phyloP scores from a whole-genome alignment of 2,113 vertebrate genomes.

The Mormyrus iriodes region DNA sequence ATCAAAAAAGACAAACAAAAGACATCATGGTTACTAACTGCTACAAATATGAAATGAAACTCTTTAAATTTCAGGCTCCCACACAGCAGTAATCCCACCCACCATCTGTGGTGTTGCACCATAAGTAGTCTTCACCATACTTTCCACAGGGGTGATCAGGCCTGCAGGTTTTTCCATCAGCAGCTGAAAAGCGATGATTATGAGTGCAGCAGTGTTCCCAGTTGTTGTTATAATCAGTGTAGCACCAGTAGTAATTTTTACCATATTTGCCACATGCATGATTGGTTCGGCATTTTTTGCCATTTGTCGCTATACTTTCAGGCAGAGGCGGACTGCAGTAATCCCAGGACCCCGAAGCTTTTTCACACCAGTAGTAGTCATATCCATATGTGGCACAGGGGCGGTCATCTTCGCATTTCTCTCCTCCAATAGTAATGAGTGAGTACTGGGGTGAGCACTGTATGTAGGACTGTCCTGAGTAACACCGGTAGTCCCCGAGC shows the following conservation, averaged over 20 bases:
- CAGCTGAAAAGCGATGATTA: background rate
- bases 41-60: background rate
- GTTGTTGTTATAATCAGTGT: background rate
- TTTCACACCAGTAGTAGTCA: too few relatives aligned
- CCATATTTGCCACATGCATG: background rate
- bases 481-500: too few relatives aligned
- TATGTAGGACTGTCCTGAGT: too few relatives aligned
- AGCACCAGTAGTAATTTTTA: background rate
- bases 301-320: background rate
- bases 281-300: background rate
- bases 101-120: background rate
- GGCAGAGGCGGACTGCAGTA: background rate
- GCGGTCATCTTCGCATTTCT: too few relatives aligned
- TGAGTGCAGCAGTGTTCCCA: background rate
- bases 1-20: background rate
- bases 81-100: background rate
- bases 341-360: background rate
- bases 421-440: too few relatives aligned
- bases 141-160: background rate
- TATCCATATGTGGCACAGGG: too few relatives aligned
- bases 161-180: background rate
- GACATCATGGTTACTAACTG: too few relatives aligned
- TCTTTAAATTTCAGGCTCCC: background rate
- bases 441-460: too few relatives aligned
- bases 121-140: background rate